Base-by-base conservation (phyloP, 2,797 vertebrate species). In the Macropodus opercularis region DNA sequence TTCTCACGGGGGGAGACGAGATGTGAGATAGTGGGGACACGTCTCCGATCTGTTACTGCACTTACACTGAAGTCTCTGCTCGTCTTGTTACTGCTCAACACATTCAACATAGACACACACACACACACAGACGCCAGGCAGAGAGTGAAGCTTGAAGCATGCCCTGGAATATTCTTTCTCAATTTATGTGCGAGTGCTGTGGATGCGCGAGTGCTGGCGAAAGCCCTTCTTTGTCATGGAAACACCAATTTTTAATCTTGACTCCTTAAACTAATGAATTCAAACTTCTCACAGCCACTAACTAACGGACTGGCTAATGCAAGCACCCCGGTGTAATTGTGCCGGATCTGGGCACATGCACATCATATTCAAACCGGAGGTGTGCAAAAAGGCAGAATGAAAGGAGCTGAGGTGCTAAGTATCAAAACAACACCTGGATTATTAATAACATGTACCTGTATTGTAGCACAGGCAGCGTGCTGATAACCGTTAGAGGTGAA, bases 161-260 rank as follows among this genome's bases (percentile, higher is more conserved):
- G 87, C 69, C 81, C 76, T 56, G 77, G 85, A 91, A 90, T 90
- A 86, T 85, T 89, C 60, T 75, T 63, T 71, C 74, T 85, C 80
- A 89, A 88, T 88, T 89, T 90, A 84, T 74, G 47, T 70, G 68
- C 63, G 73, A 79, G 83, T 65, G 80, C 66, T 58, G 49, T 81
- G 75, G 71, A 79, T 72, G 61, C 75, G 49, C 21, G 54, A 64
- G 12, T 73, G 77, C 72, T 61, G 80, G 80, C 67, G 41, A 71
- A 85, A 81, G 80, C 80, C 82, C 66, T 81, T 66, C 84, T 89
- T 87, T 85, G 88, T 90, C 90, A 90, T 91, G 87, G 87, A 89
- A 89, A 91, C 86, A 80, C 83, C 80, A 83, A 84, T 90, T 85
- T 87, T 86, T 87, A 80, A 89, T 87, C 78, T 70, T 4, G 69